Percentiles rank a stretch among this genome's conserved stretches.
phyloP scores from a whole-genome alignment of 1,140 invertebrate species.

The Diorhabda sublineata region DNA sequence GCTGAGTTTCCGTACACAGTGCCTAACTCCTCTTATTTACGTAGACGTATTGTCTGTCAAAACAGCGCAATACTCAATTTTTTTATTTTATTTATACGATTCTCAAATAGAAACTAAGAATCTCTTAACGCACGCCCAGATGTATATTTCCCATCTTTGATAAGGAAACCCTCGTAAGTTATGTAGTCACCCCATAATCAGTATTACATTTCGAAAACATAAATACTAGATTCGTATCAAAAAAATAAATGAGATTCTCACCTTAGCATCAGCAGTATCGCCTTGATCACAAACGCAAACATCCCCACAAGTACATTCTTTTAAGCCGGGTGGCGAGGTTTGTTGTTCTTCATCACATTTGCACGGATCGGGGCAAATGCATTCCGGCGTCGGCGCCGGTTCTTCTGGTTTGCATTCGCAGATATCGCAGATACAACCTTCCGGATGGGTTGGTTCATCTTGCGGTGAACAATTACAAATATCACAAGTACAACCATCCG shows the following conservation, averaged over 20 bases:
- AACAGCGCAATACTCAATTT: too few relatives aligned
- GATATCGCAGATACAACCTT: constrained; percentile 1
- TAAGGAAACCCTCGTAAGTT: too few relatives aligned
- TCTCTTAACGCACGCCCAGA: too few relatives aligned
- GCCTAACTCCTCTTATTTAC: too few relatives aligned
- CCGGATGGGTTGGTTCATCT: not conserved
- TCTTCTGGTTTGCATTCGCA: not conserved
- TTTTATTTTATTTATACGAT: too few relatives aligned
- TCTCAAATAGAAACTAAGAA: too few relatives aligned
- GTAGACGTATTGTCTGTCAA: too few relatives aligned
- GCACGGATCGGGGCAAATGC: not conserved
- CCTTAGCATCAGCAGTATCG: not conserved
- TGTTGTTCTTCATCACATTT: not conserved
- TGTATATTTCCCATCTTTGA: too few relatives aligned
- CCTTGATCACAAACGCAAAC: not conserved
- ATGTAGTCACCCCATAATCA: too few relatives aligned
- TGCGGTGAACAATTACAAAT: constrained; percentile 6
- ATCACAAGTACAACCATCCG: constrained; percentile 4
- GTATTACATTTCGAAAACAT: too few relatives aligned
- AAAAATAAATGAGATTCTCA: not conserved
- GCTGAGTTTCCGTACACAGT: too few relatives aligned
- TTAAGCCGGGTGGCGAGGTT: not conserved
- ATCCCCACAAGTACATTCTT: not conserved
- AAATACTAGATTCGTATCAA: too few relatives aligned
- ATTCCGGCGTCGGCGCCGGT: not conserved